Base-by-base conservation (phyloP, 2,113 vertebrate genomes). In the Epinephelus lanceolatus region DNA sequence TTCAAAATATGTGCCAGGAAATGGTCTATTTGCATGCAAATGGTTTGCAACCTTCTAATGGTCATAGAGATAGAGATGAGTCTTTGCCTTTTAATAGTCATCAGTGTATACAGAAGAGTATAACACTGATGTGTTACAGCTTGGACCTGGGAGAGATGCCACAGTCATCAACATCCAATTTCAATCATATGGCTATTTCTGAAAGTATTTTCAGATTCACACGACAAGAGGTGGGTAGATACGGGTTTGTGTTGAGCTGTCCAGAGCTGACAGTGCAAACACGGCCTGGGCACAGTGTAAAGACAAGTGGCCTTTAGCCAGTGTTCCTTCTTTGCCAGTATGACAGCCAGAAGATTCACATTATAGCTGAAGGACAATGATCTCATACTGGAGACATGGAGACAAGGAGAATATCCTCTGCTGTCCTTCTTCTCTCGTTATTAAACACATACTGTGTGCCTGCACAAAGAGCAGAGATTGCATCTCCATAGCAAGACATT, bases 281-380 rank as follows among this genome's bases (percentile, higher is more conserved):
- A 30, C 1, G 3, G 12, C 23, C 73, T 61, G 25, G 30, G 52
- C 71, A 57, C 7, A 65, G 47, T 55, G 52, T 65, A 60, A 71
- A 73, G 67, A 80, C 76, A 83, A 80, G 72, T 65, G 72, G 80
- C 80, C 65, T 69, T 78, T 85, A 53, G 61, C 37, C 57, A 45
- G 13, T 71, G 59, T 65, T 86, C 60, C 30, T 53, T 67, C 9
- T 62, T 62, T 65, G 9, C 23, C 49, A 53, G 49, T 53, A 18
- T 82, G 66, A 53, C 77, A 76, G 81, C 78, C 60, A 60, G 55
- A 63, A 63, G 25, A 51, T 67, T 68, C 37, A 83, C 47, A 80
- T 72, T 68, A 49, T 37, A 63, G 60, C 40, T 76, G 62, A 81
- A 84, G 66, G 69, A 74, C 52, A 27, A 57, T 53, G 0, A 52